Evolutionary conservation across 2,888 invertebrate species (phyloP).

Genomic region (Iselma pallidipennis): DNA sequence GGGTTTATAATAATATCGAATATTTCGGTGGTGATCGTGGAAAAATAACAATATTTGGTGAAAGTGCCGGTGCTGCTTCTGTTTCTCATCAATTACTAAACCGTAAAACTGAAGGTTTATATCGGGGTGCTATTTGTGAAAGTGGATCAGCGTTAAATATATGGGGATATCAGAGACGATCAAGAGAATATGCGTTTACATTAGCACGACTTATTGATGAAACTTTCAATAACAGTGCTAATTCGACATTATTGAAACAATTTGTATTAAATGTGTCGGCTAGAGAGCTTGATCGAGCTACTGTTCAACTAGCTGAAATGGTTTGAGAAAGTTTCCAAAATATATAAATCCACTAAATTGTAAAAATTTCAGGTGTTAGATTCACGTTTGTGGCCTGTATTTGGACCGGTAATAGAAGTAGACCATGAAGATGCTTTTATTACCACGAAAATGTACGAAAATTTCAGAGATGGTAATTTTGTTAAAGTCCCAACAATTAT

Average conservation of each 20-base stretch:
- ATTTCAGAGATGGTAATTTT: conserved; percentile 27
- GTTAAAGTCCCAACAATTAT: conserved; percentile 35
- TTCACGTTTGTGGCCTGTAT: not conserved
- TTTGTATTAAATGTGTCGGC: conserved; percentile 21
- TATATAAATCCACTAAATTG: not conserved
- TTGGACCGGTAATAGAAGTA: conserved; percentile 5
- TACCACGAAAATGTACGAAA: conserved; percentile 30
- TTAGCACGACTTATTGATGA: conserved; percentile 20
- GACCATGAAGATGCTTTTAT: conserved; percentile 29
- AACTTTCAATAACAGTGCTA: conserved; percentile 6
- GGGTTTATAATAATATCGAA: conserved; percentile 23
- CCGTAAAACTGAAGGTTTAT: conserved; percentile 17
- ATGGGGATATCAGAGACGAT: conserved; percentile 21
- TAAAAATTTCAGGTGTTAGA: not conserved
- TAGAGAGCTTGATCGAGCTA: conserved; percentile 13
- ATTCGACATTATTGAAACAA: conserved; percentile 18
- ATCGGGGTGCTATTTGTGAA: conserved; percentile 26
- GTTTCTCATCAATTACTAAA: conserved; percentile 25
- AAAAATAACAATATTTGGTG: conserved; percentile 27
- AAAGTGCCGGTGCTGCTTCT: conserved; percentile 29
- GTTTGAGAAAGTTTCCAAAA: not conserved
- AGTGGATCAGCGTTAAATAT: conserved; percentile 28
- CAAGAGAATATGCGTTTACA: conserved; percentile 18
- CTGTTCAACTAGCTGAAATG: not conserved
- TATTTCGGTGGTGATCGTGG: conserved; percentile 29